phyloP scores from a whole-genome alignment of 1,140 invertebrate genomes.

The Mya arenaria region DNA sequence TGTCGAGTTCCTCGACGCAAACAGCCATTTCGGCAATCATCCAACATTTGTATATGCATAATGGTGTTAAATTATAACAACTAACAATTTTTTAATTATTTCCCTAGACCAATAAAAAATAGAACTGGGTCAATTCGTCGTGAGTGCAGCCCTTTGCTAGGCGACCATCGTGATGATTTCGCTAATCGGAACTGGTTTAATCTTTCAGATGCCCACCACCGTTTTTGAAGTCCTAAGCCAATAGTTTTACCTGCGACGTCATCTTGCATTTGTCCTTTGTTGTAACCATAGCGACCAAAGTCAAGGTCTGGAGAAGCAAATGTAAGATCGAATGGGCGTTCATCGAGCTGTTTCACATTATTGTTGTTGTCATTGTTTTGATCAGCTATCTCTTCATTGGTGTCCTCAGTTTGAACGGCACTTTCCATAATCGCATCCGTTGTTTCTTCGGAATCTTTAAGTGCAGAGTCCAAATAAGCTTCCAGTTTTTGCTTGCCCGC shows the following conservation, averaged over 20 bases:
- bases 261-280: not conserved
- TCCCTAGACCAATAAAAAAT: not conserved
- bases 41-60: too few species aligned
- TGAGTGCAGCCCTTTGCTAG: not conserved
- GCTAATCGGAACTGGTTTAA: not conserved
- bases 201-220: not conserved
- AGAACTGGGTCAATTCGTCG: not conserved
- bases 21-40: too few species aligned
- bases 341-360: not conserved
- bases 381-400: not conserved
- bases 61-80: too few species aligned
- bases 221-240: not conserved
- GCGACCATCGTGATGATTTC: not conserved
- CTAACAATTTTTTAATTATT: too few species aligned
- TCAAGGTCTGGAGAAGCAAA: not conserved
- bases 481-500: not conserved
- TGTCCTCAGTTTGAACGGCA: not conserved
- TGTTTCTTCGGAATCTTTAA: not conserved
- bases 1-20: too few species aligned
- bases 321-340: not conserved
- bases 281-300: not conserved
- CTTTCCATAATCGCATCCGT: not conserved
- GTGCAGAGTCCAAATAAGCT: not conserved
- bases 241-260: not conserved
- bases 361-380: not conserved